Evolutionary conservation across 2,797 vertebrate genomes (phyloP), one percentile per base, ranked within the genome.

Genomic region (Sebastes itinus): DNA sequence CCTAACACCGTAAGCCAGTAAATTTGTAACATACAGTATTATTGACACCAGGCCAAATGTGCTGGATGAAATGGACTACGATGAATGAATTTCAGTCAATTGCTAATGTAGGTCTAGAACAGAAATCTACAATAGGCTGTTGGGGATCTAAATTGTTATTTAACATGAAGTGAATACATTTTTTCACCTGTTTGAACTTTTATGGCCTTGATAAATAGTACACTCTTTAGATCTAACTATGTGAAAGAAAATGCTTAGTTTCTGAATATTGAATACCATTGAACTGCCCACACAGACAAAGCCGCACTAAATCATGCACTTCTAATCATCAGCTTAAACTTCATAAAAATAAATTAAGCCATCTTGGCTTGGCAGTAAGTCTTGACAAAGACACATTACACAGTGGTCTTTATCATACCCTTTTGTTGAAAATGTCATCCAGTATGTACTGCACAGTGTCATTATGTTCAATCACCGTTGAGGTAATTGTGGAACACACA

Each of bases 391-490:
- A 58, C 4, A 55, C 49, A 30, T 67, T 16, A 22, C n/a, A 46
- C 20, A 23, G 25, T 22, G 13, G 54, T 78, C 42, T 83, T 72
- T 70, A 52, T 70, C 59, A 30, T n/a, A 70, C 8, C 33, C 58
- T 30, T 55, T 80, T 56, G 49, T 28, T 78, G 77, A 67, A 90
- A 93, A 93, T 90, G 89, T 80, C 84, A 91, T 56, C 66, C 75
- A 9, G 23, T 56, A 72, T 87, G 64, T 81, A 69, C 72, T 66
- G 73, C 67, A 77, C 81, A 78, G 78, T 69, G 25, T 74, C 72
- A 85, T 89, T 87, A 87, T 92, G 84, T 87, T 81, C 73, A 85
- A 61, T 90, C 83, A 86, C 62, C 85, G 60, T 32, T 66, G 49
- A 62, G 77, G 71, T 89, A 90, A 89, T 83, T 83, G 77, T 82